These are phyloP conservation scores for Gandaritis pyraliata DNA, from an alignment of 2,888 invertebrate species.

Conservation along the genomic window DNA sequence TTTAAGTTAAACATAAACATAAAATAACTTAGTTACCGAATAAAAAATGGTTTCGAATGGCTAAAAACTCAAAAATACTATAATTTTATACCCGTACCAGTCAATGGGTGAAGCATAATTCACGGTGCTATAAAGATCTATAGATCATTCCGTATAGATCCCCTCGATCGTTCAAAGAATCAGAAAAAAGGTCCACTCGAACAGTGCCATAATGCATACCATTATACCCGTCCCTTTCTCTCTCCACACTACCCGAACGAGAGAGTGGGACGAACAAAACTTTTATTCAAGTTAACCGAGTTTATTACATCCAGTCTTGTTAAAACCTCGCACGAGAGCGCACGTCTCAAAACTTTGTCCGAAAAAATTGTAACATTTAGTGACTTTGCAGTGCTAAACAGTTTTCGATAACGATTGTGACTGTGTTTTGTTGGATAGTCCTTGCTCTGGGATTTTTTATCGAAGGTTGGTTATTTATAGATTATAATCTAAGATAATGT, in stretches of 20 bases:
- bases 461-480: slow-evolving; percentile 36
- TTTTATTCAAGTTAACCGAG: slow-evolving; percentile 62
- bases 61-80: slow-evolving; percentile 42
- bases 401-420: slow-evolving; percentile 20
- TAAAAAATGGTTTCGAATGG: slow-evolving; percentile 32
- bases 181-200: slow-evolving; percentile 72
- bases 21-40: slow-evolving; percentile 24
- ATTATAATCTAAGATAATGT: slow-evolving; percentile 26
- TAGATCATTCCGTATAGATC: slow-evolving; percentile 70
- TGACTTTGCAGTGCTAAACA: slow-evolving; percentile 13
- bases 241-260: slow-evolving; percentile 31
- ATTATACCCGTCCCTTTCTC: slow-evolving; percentile 62
- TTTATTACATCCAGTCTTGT: slow-evolving; percentile 57
- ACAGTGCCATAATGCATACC: slow-evolving; percentile 78
- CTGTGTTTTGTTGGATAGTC: slow-evolving; percentile 20
- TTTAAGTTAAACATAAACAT: slow-evolving; percentile 31
- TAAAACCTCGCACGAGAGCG: slow-evolving; percentile 33
- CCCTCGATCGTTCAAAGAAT: slow-evolving; percentile 75
- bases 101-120: slow-evolving; percentile 67
- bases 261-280: slow-evolving; percentile 50
- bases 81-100: slow-evolving; percentile 49
- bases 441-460: slow-evolving; percentile 34
- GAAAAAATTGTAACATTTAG: slow-evolving; percentile 8
- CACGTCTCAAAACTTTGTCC: slow-evolving; percentile 29
- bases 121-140: slow-evolving; percentile 74